These are phyloP conservation scores for Corbicula japonica DNA, from an alignment of 2,888 invertebrate species.

Conservation along the genomic window DNA sequence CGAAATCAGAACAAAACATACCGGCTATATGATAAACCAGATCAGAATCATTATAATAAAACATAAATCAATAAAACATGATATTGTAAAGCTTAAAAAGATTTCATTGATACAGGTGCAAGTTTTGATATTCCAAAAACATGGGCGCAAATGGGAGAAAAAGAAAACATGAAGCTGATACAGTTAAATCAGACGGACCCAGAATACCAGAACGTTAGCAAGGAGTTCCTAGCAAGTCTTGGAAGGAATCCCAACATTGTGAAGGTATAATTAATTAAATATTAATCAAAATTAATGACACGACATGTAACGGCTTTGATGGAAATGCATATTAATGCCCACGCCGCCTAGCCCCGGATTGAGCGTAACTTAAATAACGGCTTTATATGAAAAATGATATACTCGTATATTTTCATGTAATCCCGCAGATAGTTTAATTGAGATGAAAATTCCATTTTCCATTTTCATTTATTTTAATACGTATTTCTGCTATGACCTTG, in stretches of 20 bases:
- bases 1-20: not conserved
- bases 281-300: no score
- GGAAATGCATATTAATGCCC: no score
- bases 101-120: conserved; percentile 34
- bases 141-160: conserved; percentile 45
- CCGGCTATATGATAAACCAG: not conserved
- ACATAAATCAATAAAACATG: not conserved
- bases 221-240: conserved; percentile 37
- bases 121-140: conserved; percentile 38
- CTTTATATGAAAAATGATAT: no score
- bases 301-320: no score
- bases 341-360: no score
- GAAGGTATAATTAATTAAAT: conserved; percentile 43
- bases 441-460: no score
- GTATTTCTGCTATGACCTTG: no score
- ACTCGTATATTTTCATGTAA: no score
- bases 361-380: no score
- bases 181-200: conserved; percentile 12
- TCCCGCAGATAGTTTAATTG: no score
- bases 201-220: conserved; percentile 39
- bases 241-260: conserved; percentile 43
- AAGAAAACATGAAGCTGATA: conserved; percentile 37
- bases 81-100: not conserved
- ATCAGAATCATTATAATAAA: no score
- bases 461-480: no score